Evolutionary conservation across 2,113 vertebrate species (phyloP).

Genomic region (Prochilodus magdalenae): DNA sequence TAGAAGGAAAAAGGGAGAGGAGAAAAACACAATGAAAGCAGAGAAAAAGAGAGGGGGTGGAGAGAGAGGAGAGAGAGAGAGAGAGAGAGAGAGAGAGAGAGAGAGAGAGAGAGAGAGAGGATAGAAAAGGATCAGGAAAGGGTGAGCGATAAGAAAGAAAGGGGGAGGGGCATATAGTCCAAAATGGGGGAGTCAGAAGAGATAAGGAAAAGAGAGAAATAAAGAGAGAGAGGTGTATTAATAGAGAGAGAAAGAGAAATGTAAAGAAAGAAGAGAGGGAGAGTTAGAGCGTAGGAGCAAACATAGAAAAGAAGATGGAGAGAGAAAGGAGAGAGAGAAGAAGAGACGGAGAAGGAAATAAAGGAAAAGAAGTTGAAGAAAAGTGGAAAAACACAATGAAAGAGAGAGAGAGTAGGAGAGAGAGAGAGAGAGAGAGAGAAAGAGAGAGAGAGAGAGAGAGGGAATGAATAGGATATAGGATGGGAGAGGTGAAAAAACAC

Average conservation of each 20-base stretch:
- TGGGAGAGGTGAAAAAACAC: constrained; percentile 37
- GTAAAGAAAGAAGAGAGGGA: background rate
- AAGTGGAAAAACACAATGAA: too few species aligned
- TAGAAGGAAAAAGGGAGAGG: constrained; percentile 16
- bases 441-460: constrained; percentile 7
- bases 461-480: constrained; percentile 57
- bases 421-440: background rate
- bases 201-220: background rate
- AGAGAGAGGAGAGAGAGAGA: background rate
- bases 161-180: too few species aligned
- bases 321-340: constrained; percentile 31
- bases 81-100: too few species aligned
- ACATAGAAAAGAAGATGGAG: constrained; percentile 1
- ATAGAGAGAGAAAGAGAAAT: too few species aligned
- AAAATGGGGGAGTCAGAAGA: constrained; percentile 25
- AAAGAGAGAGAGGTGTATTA: constrained; percentile 30
- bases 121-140: background rate
- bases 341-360: constrained; percentile 19
- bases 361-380: background rate
- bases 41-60: constrained; percentile 37
- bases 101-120: background rate
- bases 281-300: too few species aligned
- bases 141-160: constrained; percentile 46
- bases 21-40: constrained; percentile 5
- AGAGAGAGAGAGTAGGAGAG: background rate